Evolutionary conservation across 2,113 vertebrate genomes (phyloP).

Genomic region (Zeus faber): DNA sequence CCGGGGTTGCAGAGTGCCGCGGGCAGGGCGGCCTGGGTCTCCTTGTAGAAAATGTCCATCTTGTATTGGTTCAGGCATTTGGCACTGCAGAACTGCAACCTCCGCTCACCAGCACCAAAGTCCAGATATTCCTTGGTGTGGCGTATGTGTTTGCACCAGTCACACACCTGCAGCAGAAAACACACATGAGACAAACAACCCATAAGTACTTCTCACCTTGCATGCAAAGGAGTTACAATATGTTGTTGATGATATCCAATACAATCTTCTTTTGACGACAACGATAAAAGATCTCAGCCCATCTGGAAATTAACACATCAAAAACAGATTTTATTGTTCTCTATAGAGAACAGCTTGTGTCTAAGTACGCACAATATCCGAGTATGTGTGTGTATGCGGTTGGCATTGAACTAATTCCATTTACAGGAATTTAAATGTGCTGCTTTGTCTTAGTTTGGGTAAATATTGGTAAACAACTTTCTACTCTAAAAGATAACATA

Average conservation of each 20-base stretch:
- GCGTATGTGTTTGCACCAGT: slow-evolving; percentile 99
- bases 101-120: slow-evolving; percentile 96
- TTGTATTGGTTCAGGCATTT: slow-evolving; percentile 99
- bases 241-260: slow-evolving; percentile 30
- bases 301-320: slow-evolving; percentile 31
- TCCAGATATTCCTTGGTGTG: slow-evolving; percentile 99
- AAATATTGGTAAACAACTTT: too few species aligned
- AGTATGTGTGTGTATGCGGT: not conserved
- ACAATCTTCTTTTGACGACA: slow-evolving; percentile 29
- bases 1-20: slow-evolving; percentile 90
- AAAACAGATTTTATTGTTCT: slow-evolving; percentile 13
- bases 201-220: slow-evolving; percentile 31
- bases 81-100: slow-evolving; percentile 99
- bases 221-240: slow-evolving; percentile 28
- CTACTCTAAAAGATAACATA: too few species aligned
- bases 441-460: too few species aligned
- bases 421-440: too few species aligned
- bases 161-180: slow-evolving; percentile 90
- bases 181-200: slow-evolving; percentile 32
- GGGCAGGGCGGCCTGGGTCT: slow-evolving; percentile 97
- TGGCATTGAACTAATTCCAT: too few species aligned
- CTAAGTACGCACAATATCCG: slow-evolving; percentile 13
- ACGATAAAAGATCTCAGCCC: slow-evolving; percentile 24
- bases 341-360: slow-evolving; percentile 6
- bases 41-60: slow-evolving; percentile 99